phyloP scores from a whole-genome alignment of 2,797 vertebrate species.

The Xerus rutilus region DNA sequence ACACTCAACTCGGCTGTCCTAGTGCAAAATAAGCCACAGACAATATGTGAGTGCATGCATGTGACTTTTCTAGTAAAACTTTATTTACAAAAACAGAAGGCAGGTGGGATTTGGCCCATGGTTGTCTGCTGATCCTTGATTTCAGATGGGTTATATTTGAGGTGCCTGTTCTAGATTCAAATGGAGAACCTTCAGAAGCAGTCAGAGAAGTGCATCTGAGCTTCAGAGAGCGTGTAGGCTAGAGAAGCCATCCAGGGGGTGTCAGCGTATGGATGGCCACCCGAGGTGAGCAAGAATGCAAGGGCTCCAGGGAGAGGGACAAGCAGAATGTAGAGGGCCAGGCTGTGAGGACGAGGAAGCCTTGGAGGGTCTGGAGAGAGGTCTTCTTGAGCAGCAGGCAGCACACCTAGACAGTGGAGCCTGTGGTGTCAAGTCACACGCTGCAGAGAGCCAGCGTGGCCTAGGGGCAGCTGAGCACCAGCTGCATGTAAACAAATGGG shows the following conservation, averaged over 20 bases:
- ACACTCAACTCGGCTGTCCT: not conserved
- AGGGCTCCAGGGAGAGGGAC: not conserved
- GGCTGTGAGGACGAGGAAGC: not conserved
- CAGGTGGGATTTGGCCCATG: not conserved
- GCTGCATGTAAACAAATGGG: not conserved
- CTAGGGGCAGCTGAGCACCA: rapidly evolving
- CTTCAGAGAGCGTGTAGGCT: not conserved
- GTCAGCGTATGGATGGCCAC: too few species aligned
- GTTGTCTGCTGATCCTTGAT: not conserved
- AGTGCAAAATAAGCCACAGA: not conserved
- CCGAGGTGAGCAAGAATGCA: not conserved
- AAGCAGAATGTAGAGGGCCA: not conserved
- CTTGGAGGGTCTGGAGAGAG: not conserved
- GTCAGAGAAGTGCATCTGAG: not conserved
- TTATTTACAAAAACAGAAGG: not conserved
- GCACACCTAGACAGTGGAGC: not conserved
- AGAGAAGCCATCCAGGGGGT: not conserved
- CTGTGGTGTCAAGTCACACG: rapidly evolving
- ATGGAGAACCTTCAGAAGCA: not conserved
- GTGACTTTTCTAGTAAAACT: not conserved
- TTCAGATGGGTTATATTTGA: not conserved
- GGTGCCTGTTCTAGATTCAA: not conserved
- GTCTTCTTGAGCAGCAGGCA: not conserved
- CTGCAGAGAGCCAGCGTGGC: not conserved
- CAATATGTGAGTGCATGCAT: rapidly evolving